These are phyloP conservation scores for Pluvianellus socialis DNA, from an alignment of 2,113 vertebrate species.

Conservation along the genomic window DNA sequence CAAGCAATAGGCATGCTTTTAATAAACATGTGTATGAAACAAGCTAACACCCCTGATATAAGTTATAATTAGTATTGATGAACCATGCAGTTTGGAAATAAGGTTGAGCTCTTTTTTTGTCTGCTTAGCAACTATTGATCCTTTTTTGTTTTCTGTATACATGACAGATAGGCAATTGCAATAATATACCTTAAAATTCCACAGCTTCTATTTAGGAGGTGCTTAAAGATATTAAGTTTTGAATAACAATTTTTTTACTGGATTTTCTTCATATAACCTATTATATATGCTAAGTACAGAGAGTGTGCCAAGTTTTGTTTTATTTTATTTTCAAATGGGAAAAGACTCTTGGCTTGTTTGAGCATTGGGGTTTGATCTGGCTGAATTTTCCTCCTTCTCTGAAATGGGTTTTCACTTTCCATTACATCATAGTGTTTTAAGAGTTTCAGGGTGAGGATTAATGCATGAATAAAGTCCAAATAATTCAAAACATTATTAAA, in stretches of 20 bases:
- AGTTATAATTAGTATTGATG: neutral
- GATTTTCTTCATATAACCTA: neutral
- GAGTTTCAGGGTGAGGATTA: neutral
- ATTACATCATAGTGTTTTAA: neutral
- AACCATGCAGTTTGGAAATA: neutral
- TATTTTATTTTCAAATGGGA: neutral
- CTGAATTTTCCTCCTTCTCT: neutral
- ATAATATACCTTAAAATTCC: neutral
- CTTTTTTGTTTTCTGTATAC: neutral
- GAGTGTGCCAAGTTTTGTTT: neutral
- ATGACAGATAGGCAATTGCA: neutral
- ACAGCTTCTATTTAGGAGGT: neutral
- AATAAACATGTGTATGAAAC: neutral
- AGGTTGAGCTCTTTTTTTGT: neutral
- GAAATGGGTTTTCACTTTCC: neutral
- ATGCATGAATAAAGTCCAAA: neutral
- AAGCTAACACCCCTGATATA: neutral
- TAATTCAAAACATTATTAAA: neutral
- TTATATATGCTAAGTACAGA: neutral
- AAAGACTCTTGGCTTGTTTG: neutral
- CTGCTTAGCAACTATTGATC: neutral
- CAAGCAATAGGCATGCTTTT: neutral
- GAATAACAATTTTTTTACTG: neutral
- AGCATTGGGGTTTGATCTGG: neutral
- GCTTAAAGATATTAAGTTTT: neutral